Evolutionary conservation across 1,140 invertebrate species (phyloP), one percentile per base, ranked within the genome.

Genomic region (Lethrus apterus): DNA sequence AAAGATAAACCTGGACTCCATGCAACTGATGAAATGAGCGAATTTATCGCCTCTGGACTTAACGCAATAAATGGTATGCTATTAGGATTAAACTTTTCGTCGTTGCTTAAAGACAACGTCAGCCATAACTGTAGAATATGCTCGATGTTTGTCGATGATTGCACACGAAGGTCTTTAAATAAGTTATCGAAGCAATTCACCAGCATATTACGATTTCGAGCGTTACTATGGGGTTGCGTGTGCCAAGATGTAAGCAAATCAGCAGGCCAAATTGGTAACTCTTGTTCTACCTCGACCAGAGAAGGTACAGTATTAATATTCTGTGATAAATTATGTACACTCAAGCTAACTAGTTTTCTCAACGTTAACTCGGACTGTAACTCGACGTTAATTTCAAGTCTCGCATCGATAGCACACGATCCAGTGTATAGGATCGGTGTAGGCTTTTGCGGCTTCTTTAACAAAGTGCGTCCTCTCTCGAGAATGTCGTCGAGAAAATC

Each of bases 81-180:
- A 3, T 75, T 74, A 4, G 84, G 73, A 59, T 81, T 64, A 33
- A 69, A 68, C 48, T 58, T 55, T 47, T 70, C 52, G 60, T 71
- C 8, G 34, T 42, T 75, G 66, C 3, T 67, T 62, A 42, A 70
- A 77, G 88, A 90, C 31, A 91, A 64, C 1, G 84, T 89, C 29
- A 91, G 70, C 89, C 89, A 92, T 44, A 90, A 70, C 44, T 89
- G 83, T 3, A 92, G 68, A 29, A 89, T 76, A 54, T 86, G 76
- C 65, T 92, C 87, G 58, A 90, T 72, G 60, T 83, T 82, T 15
- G 78, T 78, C 57, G 63, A 52, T 9, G 53, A 46, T 19, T 60
- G 54, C 20, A 55, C 43, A 46, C 76, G 69, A 13, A 80, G 59
- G 55, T 83, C 77, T 4, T 73, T 73, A 55, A 86, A 83, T 48